These are phyloP conservation scores for Sebastes vulpes DNA, from an alignment of 2,797 vertebrate genomes.

Conservation along the genomic window DNA sequence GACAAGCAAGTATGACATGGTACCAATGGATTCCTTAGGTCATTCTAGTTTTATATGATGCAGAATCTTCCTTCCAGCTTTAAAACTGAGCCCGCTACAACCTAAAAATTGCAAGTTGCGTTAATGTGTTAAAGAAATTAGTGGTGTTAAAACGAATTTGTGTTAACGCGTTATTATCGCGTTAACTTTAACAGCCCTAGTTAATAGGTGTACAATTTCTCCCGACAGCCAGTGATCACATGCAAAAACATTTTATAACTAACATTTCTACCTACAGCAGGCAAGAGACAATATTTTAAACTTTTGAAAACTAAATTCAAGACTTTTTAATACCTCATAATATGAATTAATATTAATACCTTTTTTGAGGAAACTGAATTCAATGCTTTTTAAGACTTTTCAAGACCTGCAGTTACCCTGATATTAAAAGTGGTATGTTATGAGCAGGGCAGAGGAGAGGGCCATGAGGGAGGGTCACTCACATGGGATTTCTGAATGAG, in stretches of 20 bases:
- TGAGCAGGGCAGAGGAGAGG: background rate
- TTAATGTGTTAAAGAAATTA: too few species aligned
- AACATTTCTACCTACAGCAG: background rate
- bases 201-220: background rate
- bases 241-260: background rate
- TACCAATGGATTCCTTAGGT: too few species aligned
- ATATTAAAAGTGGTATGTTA: background rate
- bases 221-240: background rate
- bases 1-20: too few species aligned
- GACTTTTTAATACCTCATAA: background rate
- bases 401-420: background rate
- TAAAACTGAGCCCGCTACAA: too few species aligned
- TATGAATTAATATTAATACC: background rate
- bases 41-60: too few species aligned
- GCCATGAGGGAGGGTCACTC: constrained; percentile 72
- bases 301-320: background rate
- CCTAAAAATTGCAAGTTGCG: too few species aligned
- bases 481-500: constrained; percentile 98
- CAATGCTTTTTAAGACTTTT: background rate
- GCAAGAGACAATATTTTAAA: background rate
- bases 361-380: background rate
- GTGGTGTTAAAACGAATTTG: too few species aligned
- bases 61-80: too few species aligned
- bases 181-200: too few species aligned
- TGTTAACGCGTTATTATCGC: too few species aligned